phyloP scores from a whole-genome alignment of 2,113 vertebrate species.

The Pagrus major region DNA sequence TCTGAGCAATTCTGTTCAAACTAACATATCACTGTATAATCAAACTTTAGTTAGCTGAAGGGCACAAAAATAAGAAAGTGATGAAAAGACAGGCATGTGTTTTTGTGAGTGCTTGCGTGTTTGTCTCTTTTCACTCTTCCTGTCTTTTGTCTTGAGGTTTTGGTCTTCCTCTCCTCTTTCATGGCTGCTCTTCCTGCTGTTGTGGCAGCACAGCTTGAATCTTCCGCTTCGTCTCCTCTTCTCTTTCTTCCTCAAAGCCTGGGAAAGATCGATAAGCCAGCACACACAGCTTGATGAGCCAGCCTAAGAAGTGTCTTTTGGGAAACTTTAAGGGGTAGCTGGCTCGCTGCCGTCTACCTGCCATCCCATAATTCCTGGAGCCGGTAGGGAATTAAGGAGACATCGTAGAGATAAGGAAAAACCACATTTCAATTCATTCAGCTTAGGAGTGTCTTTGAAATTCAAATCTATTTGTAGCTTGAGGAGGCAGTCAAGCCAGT shows the following conservation, averaged over 20 bases:
- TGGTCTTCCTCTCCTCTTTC: slow-evolving; percentile 38
- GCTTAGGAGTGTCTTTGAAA: slow-evolving; percentile 57
- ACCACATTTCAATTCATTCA: slow-evolving; percentile 35
- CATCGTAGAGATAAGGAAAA: slow-evolving; percentile 32
- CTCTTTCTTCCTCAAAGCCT: slow-evolving; percentile 68
- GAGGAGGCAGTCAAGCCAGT: slow-evolving; percentile 13
- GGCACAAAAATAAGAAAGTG: not conserved
- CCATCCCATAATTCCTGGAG: slow-evolving; percentile 58
- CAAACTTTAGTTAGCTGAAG: not conserved
- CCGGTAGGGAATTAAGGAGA: slow-evolving; percentile 54
- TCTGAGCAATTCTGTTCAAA: not conserved
- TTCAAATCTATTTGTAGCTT: slow-evolving; percentile 44
- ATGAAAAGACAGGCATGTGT: not conserved
- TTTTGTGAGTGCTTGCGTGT: not conserved
- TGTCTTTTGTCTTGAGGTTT: slow-evolving; percentile 15
- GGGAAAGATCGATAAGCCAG: slow-evolving; percentile 77
- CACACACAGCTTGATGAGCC: slow-evolving; percentile 60
- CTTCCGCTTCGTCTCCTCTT: slow-evolving; percentile 38
- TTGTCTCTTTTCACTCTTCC: slow-evolving; percentile 16
- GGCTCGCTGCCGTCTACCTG: slow-evolving; percentile 52
- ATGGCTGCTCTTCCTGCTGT: slow-evolving; percentile 37
- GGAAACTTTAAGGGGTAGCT: slow-evolving; percentile 63
- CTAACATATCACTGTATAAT: not conserved
- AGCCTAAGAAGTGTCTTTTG: slow-evolving; percentile 58
- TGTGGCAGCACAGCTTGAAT: slow-evolving; percentile 66